Evolutionary conservation across 2,113 vertebrate species (phyloP).

Genomic region (Ahaetulla prasina): DNA sequence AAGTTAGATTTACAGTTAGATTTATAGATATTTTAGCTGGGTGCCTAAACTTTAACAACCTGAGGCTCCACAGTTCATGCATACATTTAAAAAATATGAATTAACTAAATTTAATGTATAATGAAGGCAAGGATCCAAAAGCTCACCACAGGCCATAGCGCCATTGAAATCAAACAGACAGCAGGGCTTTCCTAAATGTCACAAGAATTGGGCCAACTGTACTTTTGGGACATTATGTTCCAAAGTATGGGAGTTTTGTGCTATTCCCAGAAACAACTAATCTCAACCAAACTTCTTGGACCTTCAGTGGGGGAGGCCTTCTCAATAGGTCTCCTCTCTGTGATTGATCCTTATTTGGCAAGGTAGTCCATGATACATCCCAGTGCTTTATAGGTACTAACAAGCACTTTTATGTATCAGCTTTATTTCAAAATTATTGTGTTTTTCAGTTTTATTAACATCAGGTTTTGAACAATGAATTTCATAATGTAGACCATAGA

Average conservation of each 20-base stretch:
- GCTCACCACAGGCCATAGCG: background rate
- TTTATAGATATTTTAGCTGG: background rate
- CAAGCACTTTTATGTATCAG: background rate
- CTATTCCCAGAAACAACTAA: background rate
- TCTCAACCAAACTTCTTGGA: background rate
- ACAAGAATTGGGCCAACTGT: background rate
- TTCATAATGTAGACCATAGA: background rate
- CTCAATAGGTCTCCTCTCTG: background rate
- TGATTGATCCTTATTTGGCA: background rate
- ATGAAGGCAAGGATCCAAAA: background rate
- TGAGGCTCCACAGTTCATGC: background rate
- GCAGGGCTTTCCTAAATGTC: background rate
- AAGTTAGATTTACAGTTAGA: background rate
- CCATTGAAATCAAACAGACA: background rate
- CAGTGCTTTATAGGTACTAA: background rate
- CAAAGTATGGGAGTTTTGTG: background rate
- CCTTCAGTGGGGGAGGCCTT: background rate
- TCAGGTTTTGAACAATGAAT: background rate
- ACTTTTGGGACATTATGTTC: background rate
- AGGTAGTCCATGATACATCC: background rate
- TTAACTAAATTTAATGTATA: background rate
- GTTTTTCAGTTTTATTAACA: background rate
- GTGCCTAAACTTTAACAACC: background rate
- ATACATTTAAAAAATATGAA: background rate
- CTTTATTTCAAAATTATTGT: background rate